Base-by-base conservation (phyloP, 2,888 invertebrate species). In the Leuctra nigra region DNA sequence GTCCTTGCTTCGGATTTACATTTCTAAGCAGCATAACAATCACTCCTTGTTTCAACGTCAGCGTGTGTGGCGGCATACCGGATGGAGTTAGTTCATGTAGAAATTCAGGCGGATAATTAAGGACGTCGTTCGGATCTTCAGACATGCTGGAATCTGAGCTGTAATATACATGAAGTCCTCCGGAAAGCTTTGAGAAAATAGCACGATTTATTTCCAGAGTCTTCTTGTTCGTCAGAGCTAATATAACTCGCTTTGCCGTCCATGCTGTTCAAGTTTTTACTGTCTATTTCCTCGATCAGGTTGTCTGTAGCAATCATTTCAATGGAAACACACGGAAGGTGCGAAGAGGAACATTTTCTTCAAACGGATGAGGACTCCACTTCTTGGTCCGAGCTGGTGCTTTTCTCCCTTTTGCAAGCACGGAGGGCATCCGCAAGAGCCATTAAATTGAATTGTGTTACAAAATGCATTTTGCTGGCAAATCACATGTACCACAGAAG, bases 11-110 rank as follows among this genome's bases (percentile, higher is more conserved):
- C 2, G 11, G 11, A 50, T 64, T 56, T 9, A 65, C n/a, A 58
- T 65, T 65, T 33, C 63, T 38, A 14, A 64, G 53, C 24, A 64
- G 47, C 56, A 66, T 65, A 2, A 65, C 57, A 11, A 66, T 48
- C 1, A 57, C 56, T 13, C 63, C 63, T 18, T 35, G 36, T 57
- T 65, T 65, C 4, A 66, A 39, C 22, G 35, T 29, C 18, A 66
- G 54, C 33, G 59, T 55, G 41, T 64, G 63, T 0, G 62, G 66
- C 7, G 66, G 64, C 14, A 65, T 33, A 9, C 60, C 60, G 4
- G 55, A 48, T 14, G 54, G 50, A 29, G 61, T 59, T 16, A 36
- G 13, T 23, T 13, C 14, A 18, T 52, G 11, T 2, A 52, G 20
- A n/a, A 14, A 33, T 18, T 52, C 52, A 11, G 35, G 7, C 2